Percentiles rank a stretch among this genome's conserved stretches.
These are phyloP conservation scores for Phalera bucephala DNA, from an alignment of 2,888 invertebrate species.

Conservation along the genomic window DNA sequence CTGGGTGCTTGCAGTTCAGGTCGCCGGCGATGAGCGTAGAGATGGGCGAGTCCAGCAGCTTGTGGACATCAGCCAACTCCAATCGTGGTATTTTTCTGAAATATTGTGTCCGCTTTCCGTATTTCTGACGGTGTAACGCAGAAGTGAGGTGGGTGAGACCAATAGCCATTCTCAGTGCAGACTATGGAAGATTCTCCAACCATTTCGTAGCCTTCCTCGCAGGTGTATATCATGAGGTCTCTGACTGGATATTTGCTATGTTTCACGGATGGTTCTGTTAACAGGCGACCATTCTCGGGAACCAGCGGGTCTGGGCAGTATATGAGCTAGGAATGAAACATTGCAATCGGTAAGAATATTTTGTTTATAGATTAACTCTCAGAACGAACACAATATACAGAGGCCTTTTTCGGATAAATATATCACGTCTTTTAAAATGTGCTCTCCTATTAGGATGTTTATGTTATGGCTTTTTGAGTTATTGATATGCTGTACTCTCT, in stretches of 20 bases:
- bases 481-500: too few relatives aligned
- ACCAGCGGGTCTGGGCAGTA: constrained; percentile 90
- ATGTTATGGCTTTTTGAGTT: too few relatives aligned
- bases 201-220: constrained; percentile 50
- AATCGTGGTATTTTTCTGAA: constrained; percentile 70
- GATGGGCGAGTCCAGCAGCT: too few relatives aligned
- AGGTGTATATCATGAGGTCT: constrained; percentile 89
- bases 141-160: constrained; percentile 93
- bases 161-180: constrained; percentile 93
- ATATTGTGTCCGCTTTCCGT: constrained; percentile 62
- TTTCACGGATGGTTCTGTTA: constrained; percentile 56
- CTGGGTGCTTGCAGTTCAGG: too few relatives aligned
- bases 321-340: constrained; percentile 89
- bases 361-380: background rate
- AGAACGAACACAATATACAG: too few relatives aligned
- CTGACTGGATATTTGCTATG: constrained; percentile 89
- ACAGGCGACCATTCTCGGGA: constrained; percentile 86
- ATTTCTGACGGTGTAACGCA: constrained; percentile 80
- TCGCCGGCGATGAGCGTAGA: too few relatives aligned
- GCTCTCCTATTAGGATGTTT: too few relatives aligned
- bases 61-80: too few relatives aligned
- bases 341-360: constrained; percentile 1
- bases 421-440: too few relatives aligned
- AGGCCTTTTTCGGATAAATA: too few relatives aligned
- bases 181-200: constrained; percentile 91